Evolutionary conservation across 2,113 vertebrate species (phyloP).

Genomic region (Poecilia latipinna): DNA sequence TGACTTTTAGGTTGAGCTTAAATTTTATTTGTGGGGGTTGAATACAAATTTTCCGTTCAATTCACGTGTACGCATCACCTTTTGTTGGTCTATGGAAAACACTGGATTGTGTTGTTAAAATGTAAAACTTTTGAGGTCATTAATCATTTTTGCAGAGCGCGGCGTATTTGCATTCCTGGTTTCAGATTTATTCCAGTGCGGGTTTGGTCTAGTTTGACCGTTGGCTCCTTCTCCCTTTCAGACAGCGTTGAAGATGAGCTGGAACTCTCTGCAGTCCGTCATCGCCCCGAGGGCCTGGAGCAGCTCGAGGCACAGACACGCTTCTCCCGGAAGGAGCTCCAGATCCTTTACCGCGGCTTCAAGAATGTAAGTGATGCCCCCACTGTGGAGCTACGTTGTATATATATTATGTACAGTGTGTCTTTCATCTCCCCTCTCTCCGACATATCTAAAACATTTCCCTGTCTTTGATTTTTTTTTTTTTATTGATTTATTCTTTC

Average conservation of each 20-base stretch:
- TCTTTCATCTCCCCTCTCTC: constrained; percentile 12
- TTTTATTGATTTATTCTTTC: constrained; percentile 24
- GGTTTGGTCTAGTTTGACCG: constrained; percentile 36
- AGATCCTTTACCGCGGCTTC: constrained; percentile 98
- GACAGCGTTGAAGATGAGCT: constrained; percentile 99
- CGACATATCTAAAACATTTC: constrained; percentile 9
- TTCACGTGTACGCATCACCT: too few species aligned
- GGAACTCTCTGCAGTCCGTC: constrained; percentile 93
- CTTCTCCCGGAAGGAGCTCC: constrained; percentile 97
- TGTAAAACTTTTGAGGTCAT: not conserved
- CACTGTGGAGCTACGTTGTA: not conserved
- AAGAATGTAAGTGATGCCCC: constrained; percentile 89
- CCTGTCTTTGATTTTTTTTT: constrained; percentile 25
- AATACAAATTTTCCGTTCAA: too few species aligned
- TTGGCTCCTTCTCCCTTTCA: constrained; percentile 70
- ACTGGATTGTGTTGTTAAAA: too few species aligned
- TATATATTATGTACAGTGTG: not conserved
- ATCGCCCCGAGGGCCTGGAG: constrained; percentile 95
- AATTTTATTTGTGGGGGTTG: too few species aligned
- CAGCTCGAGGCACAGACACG: constrained; percentile 95
- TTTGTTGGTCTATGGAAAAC: too few species aligned
- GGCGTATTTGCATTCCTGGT: too few species aligned
- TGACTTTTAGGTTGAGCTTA: too few species aligned
- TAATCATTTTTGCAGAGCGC: not conserved
- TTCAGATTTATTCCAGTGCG: not conserved